Evolutionary conservation across 1,140 invertebrate species (phyloP).

Genomic region (Drosophila mayri): DNA sequence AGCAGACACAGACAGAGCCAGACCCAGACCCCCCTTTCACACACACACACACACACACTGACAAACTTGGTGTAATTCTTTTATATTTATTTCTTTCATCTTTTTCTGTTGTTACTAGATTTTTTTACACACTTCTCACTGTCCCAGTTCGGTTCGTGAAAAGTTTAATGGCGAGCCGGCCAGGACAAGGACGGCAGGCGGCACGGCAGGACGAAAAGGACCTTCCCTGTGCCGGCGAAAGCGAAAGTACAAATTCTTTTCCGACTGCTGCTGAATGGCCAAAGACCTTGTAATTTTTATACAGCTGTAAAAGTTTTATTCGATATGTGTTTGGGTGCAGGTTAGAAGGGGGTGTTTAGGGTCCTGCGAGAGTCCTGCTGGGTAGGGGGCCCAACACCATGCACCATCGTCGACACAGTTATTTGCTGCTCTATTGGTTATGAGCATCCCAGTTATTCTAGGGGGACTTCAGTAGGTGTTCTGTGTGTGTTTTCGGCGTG

Average conservation of each 20-base stretch:
- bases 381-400: constrained; percentile 2
- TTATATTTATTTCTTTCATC: constrained; percentile 84
- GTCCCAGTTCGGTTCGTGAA: constrained; percentile 82
- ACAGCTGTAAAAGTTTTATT: constrained; percentile 83
- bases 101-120: constrained; percentile 83
- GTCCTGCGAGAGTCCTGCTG: constrained; percentile 2
- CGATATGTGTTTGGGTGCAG: constrained; percentile 74
- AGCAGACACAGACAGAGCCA: constrained; percentile 65
- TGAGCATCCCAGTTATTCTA: constrained; percentile 43
- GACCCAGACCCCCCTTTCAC: constrained; percentile 25
- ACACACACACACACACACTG: constrained; percentile 47
- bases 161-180: constrained; percentile 79
- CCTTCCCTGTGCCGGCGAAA: constrained; percentile 55
- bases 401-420: constrained; percentile 65
- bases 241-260: constrained; percentile 82
- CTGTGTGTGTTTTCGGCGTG: constrained; percentile 16
- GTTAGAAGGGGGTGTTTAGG: constrained; percentile 11
- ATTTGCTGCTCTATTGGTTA: constrained; percentile 77
- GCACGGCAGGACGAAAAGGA: constrained; percentile 11
- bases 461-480: background rate
- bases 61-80: constrained; percentile 80
- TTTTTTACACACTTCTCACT: constrained; percentile 75
- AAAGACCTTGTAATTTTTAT: constrained; percentile 83
- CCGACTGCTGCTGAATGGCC: constrained; percentile 63
- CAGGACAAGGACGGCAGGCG: constrained; percentile 55